A percentile compares a stretch with the other conserved stretches of the same genome.
Conservation (phyloP, 2,797 vertebrate species). For the Alectoris magna region DNA sequence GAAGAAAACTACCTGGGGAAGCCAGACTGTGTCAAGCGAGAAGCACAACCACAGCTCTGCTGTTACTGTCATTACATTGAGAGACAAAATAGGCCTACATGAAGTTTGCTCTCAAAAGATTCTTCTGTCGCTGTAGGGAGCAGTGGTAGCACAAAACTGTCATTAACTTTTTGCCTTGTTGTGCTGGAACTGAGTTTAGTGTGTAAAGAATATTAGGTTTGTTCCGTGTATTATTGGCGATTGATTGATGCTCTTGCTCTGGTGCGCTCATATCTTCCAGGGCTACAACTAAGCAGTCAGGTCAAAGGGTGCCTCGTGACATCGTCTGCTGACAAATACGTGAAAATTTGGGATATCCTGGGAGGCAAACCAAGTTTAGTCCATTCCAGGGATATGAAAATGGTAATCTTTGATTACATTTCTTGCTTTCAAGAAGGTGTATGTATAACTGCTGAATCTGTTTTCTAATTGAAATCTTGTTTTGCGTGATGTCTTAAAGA, state of each 20-base stretch:
- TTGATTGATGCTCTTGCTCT: not conserved
- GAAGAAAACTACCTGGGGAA: not conserved
- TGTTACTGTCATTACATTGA: not conserved
- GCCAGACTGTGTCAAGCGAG: not conserved
- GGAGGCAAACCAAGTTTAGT: conserved; percentile 92
- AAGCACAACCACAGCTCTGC: not conserved
- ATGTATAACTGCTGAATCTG: not conserved
- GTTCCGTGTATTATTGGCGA: not conserved
- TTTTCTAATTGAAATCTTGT: not conserved
- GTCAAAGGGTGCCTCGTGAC: conserved; percentile 96
- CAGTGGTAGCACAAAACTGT: not conserved
- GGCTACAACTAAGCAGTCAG: conserved; percentile 94
- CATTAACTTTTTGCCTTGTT: not conserved
- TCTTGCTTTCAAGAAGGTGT: not conserved
- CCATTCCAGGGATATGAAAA: conserved; percentile 97
- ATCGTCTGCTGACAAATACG: conserved; percentile 91
- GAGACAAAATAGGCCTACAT: not conserved
- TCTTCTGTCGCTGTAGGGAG: not conserved
- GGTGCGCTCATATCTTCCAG: conserved; percentile 71
- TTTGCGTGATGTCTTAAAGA: not conserved
- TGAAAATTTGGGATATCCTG: conserved; percentile 97
- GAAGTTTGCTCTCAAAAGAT: not conserved
- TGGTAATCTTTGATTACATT: conserved; percentile 80
- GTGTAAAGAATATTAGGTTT: not conserved
- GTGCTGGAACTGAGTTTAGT: not conserved